Base-by-base conservation (phyloP, 53 echinoderm and acorn worm species). In the Holothuria scabra region DNA sequence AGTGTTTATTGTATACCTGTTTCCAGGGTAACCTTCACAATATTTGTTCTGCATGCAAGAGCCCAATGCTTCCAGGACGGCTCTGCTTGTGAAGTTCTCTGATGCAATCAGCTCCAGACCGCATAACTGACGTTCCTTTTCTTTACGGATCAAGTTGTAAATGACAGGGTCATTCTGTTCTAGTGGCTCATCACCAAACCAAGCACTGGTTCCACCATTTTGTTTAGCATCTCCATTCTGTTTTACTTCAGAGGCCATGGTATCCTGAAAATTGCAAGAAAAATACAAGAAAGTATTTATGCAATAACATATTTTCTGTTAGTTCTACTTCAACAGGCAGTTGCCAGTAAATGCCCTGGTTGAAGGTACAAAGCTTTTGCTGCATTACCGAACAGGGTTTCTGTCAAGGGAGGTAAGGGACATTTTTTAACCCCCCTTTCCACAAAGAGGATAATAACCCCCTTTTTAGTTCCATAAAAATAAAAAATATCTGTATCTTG, bases 11-110 rank as follows among this genome's bases (percentile, higher is more conserved):
- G 16, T 44, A 97, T 44, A 97, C 97, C 97, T 97, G 74, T 92
- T 92, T 56, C 97, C 97, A 14, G 97, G 97, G 90, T 97, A 97
- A 46, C 97, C 97, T 83, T 97, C 97, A 32, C 94, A 97, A 41
- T 97, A 97, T 67, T 97, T 97, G 56, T 97, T 97, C 76, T 97
- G 92, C 61, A 97, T 87, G 60, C 97, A 97, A 5, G 97, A 97
- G 28, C 97, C 97, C 2, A 97, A 87, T 29, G 97, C 79, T 81
- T 97, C 94, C 60, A 97, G 74, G 4, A 97, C 97, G 0, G 97
- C 97, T 66, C 83, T 88, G 79, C 94, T 97, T 16, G 97, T 92
- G 56, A 97, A 97, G 85, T 97, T 97, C 74, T 97, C 97, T 8
- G 97, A 97, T 3, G 97, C 97, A 35, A 97, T 97, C 79, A 97